These are phyloP conservation scores for Linyphia triangularis DNA, from an alignment of 2,888 invertebrate genomes.

Conservation along the genomic window DNA sequence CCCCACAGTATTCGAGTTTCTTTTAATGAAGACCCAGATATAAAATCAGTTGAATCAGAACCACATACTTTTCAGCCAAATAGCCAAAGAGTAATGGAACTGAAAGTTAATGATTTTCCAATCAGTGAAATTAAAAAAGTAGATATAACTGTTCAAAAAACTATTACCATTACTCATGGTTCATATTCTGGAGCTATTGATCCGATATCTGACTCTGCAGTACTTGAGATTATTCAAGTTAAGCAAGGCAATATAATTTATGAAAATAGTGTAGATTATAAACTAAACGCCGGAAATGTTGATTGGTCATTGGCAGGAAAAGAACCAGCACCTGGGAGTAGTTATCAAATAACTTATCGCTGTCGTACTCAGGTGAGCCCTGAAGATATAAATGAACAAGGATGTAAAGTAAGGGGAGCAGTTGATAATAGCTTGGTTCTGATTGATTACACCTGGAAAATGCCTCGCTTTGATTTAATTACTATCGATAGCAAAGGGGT, in stretches of 20 bases:
- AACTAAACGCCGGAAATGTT: conserved; percentile 2
- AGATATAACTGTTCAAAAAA: background rate
- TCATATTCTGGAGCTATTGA: no score
- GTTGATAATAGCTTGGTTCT: background rate
- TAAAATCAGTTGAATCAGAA: background rate
- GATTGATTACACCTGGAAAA: background rate
- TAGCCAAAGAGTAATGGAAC: background rate
- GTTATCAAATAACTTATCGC: background rate
- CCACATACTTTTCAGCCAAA: background rate
- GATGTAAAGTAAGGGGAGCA: background rate
- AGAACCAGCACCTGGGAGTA: background rate
- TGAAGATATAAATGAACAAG: background rate
- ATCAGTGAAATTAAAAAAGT: background rate
- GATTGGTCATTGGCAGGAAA: background rate
- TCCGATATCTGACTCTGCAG: background rate
- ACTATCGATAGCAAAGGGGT: background rate
- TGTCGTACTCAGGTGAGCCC: background rate
- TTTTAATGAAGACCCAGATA: background rate
- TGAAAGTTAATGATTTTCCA: background rate
- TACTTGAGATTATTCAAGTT: conserved; percentile 1
- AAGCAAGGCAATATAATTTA: conserved; percentile 6
- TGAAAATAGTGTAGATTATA: conserved; percentile 6
- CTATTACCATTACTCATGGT: background rate
- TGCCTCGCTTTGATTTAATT: conserved; percentile 12
- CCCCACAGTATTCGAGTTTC: background rate